Conservation (phyloP, 2,888 invertebrate species). For the Protodeltote pygarga region DNA sequence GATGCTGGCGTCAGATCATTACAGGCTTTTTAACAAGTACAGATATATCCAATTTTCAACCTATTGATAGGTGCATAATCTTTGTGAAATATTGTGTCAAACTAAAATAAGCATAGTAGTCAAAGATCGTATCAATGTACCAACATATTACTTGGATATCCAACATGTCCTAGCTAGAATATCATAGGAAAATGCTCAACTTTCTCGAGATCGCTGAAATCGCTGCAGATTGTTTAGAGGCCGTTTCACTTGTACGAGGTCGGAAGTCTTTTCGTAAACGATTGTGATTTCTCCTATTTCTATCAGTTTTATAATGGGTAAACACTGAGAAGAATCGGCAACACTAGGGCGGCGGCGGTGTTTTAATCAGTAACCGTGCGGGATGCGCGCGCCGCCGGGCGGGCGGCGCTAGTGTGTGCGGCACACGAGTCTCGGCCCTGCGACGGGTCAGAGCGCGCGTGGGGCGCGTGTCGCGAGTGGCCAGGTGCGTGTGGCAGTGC, state of each 20-base stretch:
- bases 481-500: conserved; percentile 63
- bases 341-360: conserved; percentile 55
- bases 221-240: not conserved
- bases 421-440: conserved; percentile 63
- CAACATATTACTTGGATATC: too few relatives aligned
- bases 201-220: not conserved
- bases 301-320: conserved; percentile 33
- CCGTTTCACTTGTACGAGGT: too few relatives aligned
- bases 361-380: conserved; percentile 48
- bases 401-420: conserved; percentile 59
- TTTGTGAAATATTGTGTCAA: too few relatives aligned
- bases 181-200: too few relatives aligned
- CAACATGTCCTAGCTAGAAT: too few relatives aligned
- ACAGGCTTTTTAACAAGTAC: too few relatives aligned
- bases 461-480: conserved; percentile 56
- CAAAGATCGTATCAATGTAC: too few relatives aligned
- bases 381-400: conserved; percentile 63
- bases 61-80: too few relatives aligned
- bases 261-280: too few relatives aligned
- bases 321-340: conserved; percentile 54
- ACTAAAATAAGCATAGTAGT: too few relatives aligned
- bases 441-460: conserved; percentile 71
- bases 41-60: too few relatives aligned
- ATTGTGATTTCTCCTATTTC: conserved; percentile 4
- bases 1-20: too few relatives aligned